A percentile compares a stretch with the other conserved stretches of the same genome.
phyloP scores from a whole-genome alignment of 1,140 invertebrate species.

The Lasioglossum baleicum region DNA sequence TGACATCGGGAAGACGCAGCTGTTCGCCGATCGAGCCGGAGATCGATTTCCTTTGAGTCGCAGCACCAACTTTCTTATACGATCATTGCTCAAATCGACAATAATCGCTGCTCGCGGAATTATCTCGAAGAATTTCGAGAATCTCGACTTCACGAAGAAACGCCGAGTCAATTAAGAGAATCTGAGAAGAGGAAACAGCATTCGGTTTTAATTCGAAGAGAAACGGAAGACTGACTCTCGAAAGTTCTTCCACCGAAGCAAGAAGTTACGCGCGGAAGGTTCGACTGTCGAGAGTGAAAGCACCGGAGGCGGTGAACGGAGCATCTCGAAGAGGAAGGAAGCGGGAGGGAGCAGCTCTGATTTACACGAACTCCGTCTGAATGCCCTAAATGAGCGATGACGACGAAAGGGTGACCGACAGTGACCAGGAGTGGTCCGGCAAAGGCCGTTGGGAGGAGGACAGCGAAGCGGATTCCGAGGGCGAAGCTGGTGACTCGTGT shows the following conservation, averaged over 20 bases:
- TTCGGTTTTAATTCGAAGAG: not conserved
- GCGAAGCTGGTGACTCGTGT: constrained; percentile 65
- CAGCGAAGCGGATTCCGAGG: constrained; percentile 52
- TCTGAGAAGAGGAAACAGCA: not conserved
- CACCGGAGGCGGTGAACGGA: not conserved
- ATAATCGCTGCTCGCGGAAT: constrained; percentile 26
- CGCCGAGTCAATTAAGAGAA: not conserved
- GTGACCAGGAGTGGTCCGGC: constrained; percentile 52
- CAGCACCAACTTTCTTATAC: not conserved
- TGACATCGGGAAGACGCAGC: not conserved
- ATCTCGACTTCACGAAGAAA: not conserved
- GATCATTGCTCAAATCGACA: constrained; percentile 48
- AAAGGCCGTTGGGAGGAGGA: constrained; percentile 47
- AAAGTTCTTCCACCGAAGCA: not conserved
- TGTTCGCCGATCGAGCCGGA: too few relatives aligned
- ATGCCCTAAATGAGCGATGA: constrained; percentile 78
- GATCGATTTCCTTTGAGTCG: not conserved
- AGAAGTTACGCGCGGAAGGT: too few relatives aligned
- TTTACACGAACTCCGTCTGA: constrained; percentile 52
- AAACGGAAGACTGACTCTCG: not conserved
- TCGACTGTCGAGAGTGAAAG: too few relatives aligned
- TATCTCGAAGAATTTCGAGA: not conserved
- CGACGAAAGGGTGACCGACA: constrained; percentile 66
- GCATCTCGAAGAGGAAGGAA: not conserved
- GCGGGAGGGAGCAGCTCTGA: not conserved